These are phyloP conservation scores for Scaptomyza reducta DNA, from an alignment of 2,888 invertebrate species.

Conservation along the genomic window DNA sequence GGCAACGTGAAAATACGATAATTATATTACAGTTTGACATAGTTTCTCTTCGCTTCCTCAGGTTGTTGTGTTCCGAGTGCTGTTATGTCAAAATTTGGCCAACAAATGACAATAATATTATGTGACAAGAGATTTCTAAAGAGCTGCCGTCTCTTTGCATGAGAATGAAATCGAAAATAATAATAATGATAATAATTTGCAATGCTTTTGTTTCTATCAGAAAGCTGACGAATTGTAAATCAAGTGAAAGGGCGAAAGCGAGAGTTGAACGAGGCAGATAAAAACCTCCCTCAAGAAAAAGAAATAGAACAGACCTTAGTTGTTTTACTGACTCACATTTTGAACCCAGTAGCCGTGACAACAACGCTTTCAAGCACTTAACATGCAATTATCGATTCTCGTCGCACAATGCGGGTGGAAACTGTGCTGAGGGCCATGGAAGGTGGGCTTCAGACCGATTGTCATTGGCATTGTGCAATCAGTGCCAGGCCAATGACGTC, in stretches of 20 bases:
- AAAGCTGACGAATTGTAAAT: slow-evolving; percentile 36
- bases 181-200: slow-evolving; percentile 20
- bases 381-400: slow-evolving; percentile 71
- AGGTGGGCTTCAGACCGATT: not conserved
- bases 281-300: slow-evolving; percentile 3
- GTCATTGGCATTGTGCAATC: slow-evolving; percentile 43
- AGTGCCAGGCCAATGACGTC: slow-evolving; percentile 51
- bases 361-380: slow-evolving; percentile 34
- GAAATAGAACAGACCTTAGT: slow-evolving; percentile 4
- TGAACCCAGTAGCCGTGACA: slow-evolving; percentile 31
- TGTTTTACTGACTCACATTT: slow-evolving; percentile 12
- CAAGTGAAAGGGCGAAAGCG: slow-evolving; percentile 49
- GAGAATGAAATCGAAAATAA: slow-evolving; percentile 17
- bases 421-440: slow-evolving; percentile 12
- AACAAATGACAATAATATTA: slow-evolving; percentile 44
- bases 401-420: slow-evolving; percentile 51
- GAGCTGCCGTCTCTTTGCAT: slow-evolving; percentile 22
- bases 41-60: slow-evolving; percentile 59
- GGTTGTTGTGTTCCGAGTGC: slow-evolving; percentile 30
- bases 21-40: slow-evolving; percentile 43
- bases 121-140: slow-evolving; percentile 26
- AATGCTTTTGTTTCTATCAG: slow-evolving; percentile 13
- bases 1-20: not conserved
- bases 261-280: slow-evolving; percentile 31
- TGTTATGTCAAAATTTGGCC: slow-evolving; percentile 52